These are phyloP conservation scores for Drosophila repletoides DNA, from an alignment of 1,140 invertebrate genomes.

Conservation along the genomic window DNA sequence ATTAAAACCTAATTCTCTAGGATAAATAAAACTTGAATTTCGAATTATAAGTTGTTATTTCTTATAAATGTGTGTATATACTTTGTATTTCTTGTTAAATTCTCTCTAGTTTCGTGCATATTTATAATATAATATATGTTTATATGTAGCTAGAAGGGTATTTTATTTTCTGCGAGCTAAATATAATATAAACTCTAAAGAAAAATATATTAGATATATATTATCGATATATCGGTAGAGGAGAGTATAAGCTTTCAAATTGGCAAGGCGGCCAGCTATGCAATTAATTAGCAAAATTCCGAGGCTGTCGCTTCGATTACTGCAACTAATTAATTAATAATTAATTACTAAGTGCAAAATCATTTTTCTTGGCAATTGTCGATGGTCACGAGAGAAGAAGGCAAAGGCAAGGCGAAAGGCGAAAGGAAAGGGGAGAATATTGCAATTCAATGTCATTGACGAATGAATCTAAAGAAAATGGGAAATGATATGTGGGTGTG, in stretches of 20 bases:
- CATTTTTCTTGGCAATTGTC: conserved; percentile 51
- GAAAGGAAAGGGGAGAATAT: conserved; percentile 33
- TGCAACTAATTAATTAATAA: conserved; percentile 65
- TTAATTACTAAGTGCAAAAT: conserved; percentile 61
- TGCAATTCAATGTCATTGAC: conserved; percentile 79
- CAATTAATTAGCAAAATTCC: conserved; percentile 41
- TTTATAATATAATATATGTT: too few species aligned
- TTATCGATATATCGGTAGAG: background rate
- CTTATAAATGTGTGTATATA: too few species aligned
- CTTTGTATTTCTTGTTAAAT: too few species aligned
- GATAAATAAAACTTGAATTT: too few species aligned
- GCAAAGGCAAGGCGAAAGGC: too few species aligned
- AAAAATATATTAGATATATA: too few species aligned
- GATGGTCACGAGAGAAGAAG: conserved; percentile 34
- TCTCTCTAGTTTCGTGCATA: too few species aligned
- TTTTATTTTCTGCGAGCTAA: too few species aligned
- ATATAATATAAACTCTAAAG: too few species aligned
- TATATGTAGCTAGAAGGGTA: too few species aligned
- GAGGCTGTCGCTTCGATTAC: conserved; percentile 45
- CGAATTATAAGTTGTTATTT: too few species aligned
- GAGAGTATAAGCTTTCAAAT: conserved; percentile 3
- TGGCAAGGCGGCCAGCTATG: conserved; percentile 30
- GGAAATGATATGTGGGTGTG: conserved; percentile 6
- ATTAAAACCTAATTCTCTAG: too few species aligned
- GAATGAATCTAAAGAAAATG: conserved; percentile 29